Evolutionary conservation across 1,140 invertebrate species (phyloP).

Genomic region (Brachystomella parvula): DNA sequence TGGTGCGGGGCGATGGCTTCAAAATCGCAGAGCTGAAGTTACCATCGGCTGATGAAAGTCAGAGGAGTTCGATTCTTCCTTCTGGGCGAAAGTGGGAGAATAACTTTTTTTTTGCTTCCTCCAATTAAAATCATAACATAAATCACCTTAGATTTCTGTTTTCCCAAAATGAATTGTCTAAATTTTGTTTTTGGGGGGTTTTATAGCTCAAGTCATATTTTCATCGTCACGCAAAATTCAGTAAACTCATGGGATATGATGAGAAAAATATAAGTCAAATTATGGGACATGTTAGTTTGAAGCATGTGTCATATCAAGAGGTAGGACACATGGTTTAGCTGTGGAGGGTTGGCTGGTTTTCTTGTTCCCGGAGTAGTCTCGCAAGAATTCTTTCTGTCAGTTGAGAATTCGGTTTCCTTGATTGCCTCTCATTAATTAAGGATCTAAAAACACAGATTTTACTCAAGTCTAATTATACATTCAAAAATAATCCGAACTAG

Average conservation of each 20-base stretch:
- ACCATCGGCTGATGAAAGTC: neutral
- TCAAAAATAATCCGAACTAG: neutral
- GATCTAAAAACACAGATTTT: neutral
- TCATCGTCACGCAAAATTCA: neutral
- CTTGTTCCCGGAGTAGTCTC: neutral
- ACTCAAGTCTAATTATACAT: neutral
- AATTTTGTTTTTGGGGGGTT: neutral
- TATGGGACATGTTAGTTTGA: neutral
- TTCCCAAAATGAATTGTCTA: neutral
- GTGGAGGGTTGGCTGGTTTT: neutral
- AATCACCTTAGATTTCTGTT: neutral
- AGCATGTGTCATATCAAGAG: neutral
- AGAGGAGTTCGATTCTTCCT: slow-evolving; percentile 2
- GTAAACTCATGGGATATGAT: neutral
- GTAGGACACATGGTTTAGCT: too few relatives aligned
- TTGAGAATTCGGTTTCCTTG: neutral
- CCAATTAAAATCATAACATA: neutral
- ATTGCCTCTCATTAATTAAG: slow-evolving; percentile 5
- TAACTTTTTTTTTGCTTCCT: neutral
- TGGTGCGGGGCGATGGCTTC: neutral
- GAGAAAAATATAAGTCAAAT: neutral
- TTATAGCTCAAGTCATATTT: neutral
- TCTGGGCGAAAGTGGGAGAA: neutral
- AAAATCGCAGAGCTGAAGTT: too few relatives aligned
- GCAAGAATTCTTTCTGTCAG: slow-evolving; percentile 21